Evolutionary conservation across 2,797 vertebrate genomes (phyloP).

Genomic region (Moxostoma hubbsi): DNA sequence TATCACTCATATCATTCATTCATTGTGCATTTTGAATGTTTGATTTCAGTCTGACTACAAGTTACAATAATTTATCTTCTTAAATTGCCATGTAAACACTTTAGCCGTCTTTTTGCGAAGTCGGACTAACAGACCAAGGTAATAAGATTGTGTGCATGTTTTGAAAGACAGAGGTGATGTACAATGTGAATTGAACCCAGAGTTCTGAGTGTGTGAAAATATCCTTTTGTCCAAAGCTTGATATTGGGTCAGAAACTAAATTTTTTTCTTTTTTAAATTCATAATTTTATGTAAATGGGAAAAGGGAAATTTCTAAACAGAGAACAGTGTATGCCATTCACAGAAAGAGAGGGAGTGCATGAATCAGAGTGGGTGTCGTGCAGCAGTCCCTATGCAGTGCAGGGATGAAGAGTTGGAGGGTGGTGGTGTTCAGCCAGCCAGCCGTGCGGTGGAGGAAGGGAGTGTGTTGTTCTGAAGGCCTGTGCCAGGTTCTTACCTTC

Average conservation of each 20-base stretch:
- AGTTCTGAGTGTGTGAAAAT: too few relatives aligned
- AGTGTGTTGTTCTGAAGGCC: neutral
- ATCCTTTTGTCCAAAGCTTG: neutral
- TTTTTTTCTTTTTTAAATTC: neutral
- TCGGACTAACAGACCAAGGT: too few relatives aligned
- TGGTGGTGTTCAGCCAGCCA: slow-evolving; percentile 57
- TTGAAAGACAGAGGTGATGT: too few relatives aligned
- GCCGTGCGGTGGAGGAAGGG: slow-evolving; percentile 53
- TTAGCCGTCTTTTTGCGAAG: too few relatives aligned
- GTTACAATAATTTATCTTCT: too few relatives aligned
- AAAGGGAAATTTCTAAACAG: neutral
- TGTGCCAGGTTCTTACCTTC: slow-evolving; percentile 82
- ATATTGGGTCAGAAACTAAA: neutral
- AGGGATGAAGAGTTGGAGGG: neutral
- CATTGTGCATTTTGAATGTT: too few relatives aligned
- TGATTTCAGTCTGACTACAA: too few relatives aligned
- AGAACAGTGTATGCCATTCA: slow-evolving; percentile 1
- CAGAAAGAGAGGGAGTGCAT: neutral
- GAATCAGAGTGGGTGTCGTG: slow-evolving; percentile 26
- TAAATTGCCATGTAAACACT: too few relatives aligned
- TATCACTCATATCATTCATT: too few relatives aligned
- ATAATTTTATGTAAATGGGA: neutral
- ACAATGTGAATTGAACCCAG: too few relatives aligned
- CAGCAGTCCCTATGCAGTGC: slow-evolving; percentile 38
- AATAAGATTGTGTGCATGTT: too few relatives aligned